A percentile compares a stretch with the other conserved stretches of the same genome.
phyloP scores from a whole-genome alignment of 2,113 vertebrate species.

The Misgurnus anguillicaudatus region DNA sequence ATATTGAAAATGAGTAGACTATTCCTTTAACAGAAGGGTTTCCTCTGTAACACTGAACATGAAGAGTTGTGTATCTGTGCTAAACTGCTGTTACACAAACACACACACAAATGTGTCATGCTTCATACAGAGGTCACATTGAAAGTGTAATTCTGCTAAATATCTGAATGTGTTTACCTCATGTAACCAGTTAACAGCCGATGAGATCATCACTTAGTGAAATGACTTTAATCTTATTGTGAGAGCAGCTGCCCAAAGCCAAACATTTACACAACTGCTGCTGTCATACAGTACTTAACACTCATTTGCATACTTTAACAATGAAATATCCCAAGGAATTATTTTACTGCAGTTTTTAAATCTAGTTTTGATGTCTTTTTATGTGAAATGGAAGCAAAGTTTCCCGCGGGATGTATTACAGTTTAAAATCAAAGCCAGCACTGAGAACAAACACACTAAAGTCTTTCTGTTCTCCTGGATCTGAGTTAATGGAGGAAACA shows the following conservation, averaged over 20 bases:
- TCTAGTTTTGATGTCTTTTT: constrained; percentile 5
- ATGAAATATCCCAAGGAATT: background rate
- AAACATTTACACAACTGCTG: constrained; percentile 4
- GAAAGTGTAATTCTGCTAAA: background rate
- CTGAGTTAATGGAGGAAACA: too few species aligned
- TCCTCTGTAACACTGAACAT: background rate
- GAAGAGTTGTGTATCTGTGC: background rate
- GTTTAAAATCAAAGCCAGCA: constrained; percentile 7
- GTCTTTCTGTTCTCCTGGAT: background rate
- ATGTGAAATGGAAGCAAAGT: background rate
- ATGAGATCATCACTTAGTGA: constrained; percentile 30
- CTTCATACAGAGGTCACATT: background rate
- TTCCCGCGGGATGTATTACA: background rate
- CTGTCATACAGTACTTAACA: background rate
- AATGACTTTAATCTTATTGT: constrained; percentile 43
- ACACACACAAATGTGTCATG: too few species aligned
- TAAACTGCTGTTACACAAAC: too few species aligned
- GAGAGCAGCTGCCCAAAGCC: background rate
- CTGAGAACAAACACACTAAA: background rate
- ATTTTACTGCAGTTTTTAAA: background rate
- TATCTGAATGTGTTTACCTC: background rate
- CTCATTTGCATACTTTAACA: constrained; percentile 14
- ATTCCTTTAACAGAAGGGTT: background rate
- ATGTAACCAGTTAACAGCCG: background rate
- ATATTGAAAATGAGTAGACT: too few species aligned